A percentile compares a stretch with the other conserved stretches of the same genome.
Evolutionary conservation across 2,888 invertebrate genomes (phyloP).

Genomic region (Tromatobia lineatoria): DNA sequence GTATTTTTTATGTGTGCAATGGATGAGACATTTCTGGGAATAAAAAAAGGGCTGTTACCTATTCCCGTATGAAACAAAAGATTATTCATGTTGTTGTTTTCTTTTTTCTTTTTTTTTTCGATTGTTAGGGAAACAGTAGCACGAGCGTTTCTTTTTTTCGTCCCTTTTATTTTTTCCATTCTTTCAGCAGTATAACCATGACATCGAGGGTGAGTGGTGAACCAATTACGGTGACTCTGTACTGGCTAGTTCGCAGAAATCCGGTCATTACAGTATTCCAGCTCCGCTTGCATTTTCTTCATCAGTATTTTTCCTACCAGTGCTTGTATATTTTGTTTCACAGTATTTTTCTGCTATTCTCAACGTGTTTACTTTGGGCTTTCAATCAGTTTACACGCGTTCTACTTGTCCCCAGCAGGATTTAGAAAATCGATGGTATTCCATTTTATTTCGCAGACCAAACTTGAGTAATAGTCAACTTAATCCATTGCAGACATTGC

Average conservation of each 20-base stretch:
- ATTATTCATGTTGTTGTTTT: not conserved
- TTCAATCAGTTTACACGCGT: constrained; percentile 14
- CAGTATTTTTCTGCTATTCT: not conserved
- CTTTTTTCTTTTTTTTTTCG: constrained; percentile 11
- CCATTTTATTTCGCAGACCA: not conserved
- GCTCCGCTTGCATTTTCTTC: constrained; percentile 35
- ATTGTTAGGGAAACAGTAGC: constrained; percentile 37
- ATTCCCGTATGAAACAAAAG: constrained; percentile 27
- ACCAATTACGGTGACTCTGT: constrained; percentile 47
- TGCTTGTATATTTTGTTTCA: constrained; percentile 5
- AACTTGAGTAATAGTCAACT: constrained; percentile 21
- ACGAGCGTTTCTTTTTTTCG: constrained; percentile 9
- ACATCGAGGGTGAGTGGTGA: constrained; percentile 36
- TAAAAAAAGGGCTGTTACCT: constrained; percentile 12
- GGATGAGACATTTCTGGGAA: constrained; percentile 20
- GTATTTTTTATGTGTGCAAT: constrained; percentile 49
- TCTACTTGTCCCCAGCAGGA: not conserved
- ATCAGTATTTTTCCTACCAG: constrained; percentile 24
- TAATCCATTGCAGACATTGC: not conserved
- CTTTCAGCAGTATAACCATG: constrained; percentile 41
- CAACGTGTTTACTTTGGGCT: constrained; percentile 27
- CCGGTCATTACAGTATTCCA: constrained; percentile 33
- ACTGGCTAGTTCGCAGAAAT: constrained; percentile 27
- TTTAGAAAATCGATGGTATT: not conserved
- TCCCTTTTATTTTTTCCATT: constrained; percentile 26